A percentile compares a stretch with the other conserved stretches of the same genome.
Evolutionary conservation across 2,113 vertebrate species (phyloP).

Genomic region (Cephalopholis sonnerati): DNA sequence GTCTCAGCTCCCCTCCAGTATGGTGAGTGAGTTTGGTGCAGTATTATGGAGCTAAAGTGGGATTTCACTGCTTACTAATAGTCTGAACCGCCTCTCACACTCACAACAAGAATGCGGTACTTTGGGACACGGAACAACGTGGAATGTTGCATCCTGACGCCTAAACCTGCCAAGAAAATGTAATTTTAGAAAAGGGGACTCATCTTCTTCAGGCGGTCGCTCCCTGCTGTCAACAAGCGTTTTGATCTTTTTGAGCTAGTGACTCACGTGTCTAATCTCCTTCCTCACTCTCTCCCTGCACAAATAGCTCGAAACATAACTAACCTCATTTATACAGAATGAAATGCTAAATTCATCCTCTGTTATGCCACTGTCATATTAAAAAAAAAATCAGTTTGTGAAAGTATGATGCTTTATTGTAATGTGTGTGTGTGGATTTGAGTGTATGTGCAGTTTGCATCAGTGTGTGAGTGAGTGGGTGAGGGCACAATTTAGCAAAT

Average conservation of each 20-base stretch:
- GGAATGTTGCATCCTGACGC: conserved; percentile 32
- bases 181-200: conserved; percentile 48
- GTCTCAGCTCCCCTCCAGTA: conserved; percentile 2
- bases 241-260: conserved; percentile 64
- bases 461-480: not conserved
- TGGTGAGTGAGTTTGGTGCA: not conserved
- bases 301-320: conserved; percentile 52
- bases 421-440: not conserved
- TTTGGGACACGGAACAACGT: not conserved
- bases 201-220: conserved; percentile 47
- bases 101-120: conserved; percentile 6
- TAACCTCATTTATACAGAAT: conserved; percentile 46
- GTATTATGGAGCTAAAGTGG: not conserved
- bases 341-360: conserved; percentile 33
- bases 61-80: conserved; percentile 12
- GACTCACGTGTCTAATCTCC: conserved; percentile 65
- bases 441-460: not conserved
- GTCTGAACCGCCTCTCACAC: conserved; percentile 4
- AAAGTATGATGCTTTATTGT: conserved; percentile 7
- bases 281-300: conserved; percentile 31
- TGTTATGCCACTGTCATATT: not conserved
- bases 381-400: not conserved
- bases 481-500: conserved; percentile 25
- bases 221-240: conserved; percentile 59
- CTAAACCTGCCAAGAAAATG: conserved; percentile 49